Conservation (phyloP, 2,113 vertebrate species). For the Capreolus pygargus region DNA sequence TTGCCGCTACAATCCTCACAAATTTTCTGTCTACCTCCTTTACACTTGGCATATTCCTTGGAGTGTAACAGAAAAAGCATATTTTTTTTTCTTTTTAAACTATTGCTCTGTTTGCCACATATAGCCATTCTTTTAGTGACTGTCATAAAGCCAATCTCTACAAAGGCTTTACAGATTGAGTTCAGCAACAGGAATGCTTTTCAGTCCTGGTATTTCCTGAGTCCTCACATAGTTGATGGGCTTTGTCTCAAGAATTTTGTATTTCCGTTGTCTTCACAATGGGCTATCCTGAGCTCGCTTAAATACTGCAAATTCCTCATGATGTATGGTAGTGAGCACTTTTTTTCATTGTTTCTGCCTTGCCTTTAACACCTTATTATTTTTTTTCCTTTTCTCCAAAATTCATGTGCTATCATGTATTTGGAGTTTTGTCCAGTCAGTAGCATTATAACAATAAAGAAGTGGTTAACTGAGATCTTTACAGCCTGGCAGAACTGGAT, state of each 20-base stretch:
- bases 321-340: background rate
- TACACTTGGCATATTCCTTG: background rate
- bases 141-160: slow-evolving; percentile 17
- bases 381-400: background rate
- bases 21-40: background rate
- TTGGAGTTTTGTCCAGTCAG: background rate
- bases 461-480: background rate
- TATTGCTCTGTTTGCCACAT: background rate
- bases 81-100: background rate
- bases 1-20: background rate
- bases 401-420: background rate
- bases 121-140: background rate
- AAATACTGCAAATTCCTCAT: background rate
- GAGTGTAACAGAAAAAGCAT: background rate
- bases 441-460: background rate
- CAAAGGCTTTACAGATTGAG: background rate
- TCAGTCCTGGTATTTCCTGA: background rate
- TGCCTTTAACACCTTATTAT: background rate
- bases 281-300: background rate
- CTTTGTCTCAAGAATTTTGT: background rate
- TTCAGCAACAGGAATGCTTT: background rate
- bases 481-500: background rate
- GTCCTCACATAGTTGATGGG: background rate
- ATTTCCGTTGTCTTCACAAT: background rate
- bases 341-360: background rate